These are phyloP conservation scores for Pycnonotus jocosus DNA, from an alignment of 2,113 vertebrate species.

Conservation along the genomic window DNA sequence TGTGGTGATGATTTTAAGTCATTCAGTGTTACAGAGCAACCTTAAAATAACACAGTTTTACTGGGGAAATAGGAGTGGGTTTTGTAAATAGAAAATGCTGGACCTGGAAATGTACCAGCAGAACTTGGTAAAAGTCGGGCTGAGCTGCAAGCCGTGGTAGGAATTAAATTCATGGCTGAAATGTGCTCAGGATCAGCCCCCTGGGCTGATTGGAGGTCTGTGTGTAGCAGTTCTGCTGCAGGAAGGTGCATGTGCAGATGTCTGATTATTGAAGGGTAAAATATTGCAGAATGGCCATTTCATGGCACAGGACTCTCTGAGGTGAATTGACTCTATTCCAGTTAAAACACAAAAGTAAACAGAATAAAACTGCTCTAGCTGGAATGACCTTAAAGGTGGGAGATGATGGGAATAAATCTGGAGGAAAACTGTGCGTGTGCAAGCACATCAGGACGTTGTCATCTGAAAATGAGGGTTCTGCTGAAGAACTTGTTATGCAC, in stretches of 20 bases:
- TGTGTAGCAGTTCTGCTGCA: not conserved
- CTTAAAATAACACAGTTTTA: not conserved
- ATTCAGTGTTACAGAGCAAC: not conserved
- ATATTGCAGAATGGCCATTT: not conserved
- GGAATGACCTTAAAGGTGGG: not conserved
- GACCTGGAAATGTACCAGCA: not conserved
- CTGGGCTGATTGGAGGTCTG: not conserved
- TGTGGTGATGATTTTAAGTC: not conserved
- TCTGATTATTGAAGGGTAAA: not conserved
- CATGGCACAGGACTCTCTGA: not conserved
- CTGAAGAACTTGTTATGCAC: not conserved
- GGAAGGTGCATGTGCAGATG: not conserved
- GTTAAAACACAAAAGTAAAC: not conserved
- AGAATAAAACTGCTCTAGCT: not conserved
- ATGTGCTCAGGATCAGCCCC: not conserved
- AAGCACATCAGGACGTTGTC: not conserved
- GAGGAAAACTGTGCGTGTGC: not conserved
- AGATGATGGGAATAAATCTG: not conserved
- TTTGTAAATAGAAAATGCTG: not conserved
- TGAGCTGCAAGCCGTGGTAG: not conserved
- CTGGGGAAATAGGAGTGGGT: not conserved
- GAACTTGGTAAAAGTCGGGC: not conserved
- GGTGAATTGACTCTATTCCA: not conserved
- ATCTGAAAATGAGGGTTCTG: not conserved
- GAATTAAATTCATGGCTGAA: not conserved